Evolutionary conservation across 2,888 invertebrate species (phyloP).

Genomic region (Cyrtodaria siliqua): DNA sequence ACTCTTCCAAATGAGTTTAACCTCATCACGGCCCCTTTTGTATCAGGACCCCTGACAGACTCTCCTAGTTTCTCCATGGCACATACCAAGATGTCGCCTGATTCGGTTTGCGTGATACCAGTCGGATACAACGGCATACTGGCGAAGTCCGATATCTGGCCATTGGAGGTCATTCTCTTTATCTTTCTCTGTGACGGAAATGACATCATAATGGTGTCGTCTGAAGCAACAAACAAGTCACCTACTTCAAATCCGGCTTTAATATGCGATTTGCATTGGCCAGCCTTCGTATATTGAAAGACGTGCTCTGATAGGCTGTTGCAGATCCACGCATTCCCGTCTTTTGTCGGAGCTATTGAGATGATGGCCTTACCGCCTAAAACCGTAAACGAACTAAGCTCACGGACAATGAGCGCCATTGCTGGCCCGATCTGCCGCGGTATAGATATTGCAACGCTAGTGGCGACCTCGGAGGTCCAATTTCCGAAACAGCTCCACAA

Average conservation of each 20-base stretch:
- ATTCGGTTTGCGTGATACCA: slow-evolving; percentile 54
- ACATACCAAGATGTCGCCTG: slow-evolving; percentile 61
- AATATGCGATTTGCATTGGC: slow-evolving; percentile 45
- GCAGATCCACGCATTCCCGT: slow-evolving; percentile 63
- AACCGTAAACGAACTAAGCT: slow-evolving; percentile 55
- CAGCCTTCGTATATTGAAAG: slow-evolving; percentile 57
- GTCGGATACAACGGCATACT: slow-evolving; percentile 58
- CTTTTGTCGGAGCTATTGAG: slow-evolving; percentile 56
- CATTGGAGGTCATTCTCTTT: slow-evolving; percentile 49
- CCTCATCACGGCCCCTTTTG: slow-evolving; percentile 55
- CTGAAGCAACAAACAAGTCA: slow-evolving; percentile 54
- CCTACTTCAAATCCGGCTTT: slow-evolving; percentile 59
- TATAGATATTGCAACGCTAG: slow-evolving; percentile 51
- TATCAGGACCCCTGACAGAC: slow-evolving; percentile 44
- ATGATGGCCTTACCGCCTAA: slow-evolving; percentile 62
- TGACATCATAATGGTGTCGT: slow-evolving; percentile 60
- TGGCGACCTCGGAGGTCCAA: slow-evolving; percentile 63
- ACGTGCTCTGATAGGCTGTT: slow-evolving; percentile 62
- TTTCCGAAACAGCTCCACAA: slow-evolving; percentile 60
- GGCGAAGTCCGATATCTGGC: slow-evolving; percentile 53
- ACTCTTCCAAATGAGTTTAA: slow-evolving; percentile 54
- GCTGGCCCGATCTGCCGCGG: slow-evolving; percentile 62
- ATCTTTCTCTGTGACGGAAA: slow-evolving; percentile 61
- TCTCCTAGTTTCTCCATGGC: slow-evolving; percentile 64
- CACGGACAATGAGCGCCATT: slow-evolving; percentile 58